Conservation (phyloP, 2,113 vertebrate species). For the Narcine bancroftii region DNA sequence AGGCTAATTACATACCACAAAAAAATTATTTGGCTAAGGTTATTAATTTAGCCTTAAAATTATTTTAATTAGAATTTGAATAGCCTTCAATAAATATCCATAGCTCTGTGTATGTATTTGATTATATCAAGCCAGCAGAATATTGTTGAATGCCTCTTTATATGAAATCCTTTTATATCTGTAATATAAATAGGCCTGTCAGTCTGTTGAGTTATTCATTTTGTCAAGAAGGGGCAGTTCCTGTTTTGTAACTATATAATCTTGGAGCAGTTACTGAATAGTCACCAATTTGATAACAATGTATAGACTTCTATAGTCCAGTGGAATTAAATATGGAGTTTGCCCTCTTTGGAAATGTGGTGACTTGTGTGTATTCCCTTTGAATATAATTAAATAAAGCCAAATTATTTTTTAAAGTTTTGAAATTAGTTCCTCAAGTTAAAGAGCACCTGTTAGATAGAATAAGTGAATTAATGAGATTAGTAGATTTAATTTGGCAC, state of each 20-base stretch:
- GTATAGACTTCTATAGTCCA: neutral
- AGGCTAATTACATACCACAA: too few species aligned
- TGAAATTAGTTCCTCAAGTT: neutral
- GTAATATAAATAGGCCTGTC: neutral
- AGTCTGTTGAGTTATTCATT: too few species aligned
- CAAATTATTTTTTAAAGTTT: neutral
- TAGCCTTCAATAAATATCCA: too few species aligned
- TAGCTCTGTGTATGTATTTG: too few species aligned
- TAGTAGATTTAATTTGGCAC: neutral
- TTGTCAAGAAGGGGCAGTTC: too few species aligned
- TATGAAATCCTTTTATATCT: neutral
- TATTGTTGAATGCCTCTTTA: neutral
- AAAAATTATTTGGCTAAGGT: too few species aligned
- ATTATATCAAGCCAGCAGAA: neutral
- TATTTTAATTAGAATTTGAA: too few species aligned
- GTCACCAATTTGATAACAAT: neutral
- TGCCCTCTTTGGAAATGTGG: neutral
- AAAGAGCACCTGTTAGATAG: neutral
- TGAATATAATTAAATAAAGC: neutral
- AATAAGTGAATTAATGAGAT: neutral
- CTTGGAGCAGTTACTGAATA: neutral
- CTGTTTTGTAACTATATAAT: neutral
- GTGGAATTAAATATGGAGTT: neutral
- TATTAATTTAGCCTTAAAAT: too few species aligned
- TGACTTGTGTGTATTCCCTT: neutral